Conservation (phyloP, 2,797 vertebrate species). For the Alfaro cultratus region DNA sequence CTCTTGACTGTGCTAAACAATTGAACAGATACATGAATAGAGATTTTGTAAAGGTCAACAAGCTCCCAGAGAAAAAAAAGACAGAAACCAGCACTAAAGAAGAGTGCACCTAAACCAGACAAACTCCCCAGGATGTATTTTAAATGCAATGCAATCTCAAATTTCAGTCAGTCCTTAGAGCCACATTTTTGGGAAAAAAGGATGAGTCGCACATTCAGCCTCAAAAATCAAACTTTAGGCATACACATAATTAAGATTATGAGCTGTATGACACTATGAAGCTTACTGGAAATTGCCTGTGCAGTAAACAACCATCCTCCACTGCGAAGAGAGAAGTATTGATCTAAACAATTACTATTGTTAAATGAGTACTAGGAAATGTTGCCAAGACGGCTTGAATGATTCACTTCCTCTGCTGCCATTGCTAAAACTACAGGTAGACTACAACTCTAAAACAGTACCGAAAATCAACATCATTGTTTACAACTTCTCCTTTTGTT, state of each 20-base stretch:
- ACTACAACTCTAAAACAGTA: too few species aligned
- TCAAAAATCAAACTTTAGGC: background rate
- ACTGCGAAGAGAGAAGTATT: too few species aligned
- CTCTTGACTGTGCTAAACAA: conserved; percentile 57
- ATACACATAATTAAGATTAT: background rate
- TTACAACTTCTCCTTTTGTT: too few species aligned
- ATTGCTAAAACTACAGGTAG: too few species aligned
- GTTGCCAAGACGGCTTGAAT: too few species aligned
- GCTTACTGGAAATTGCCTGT: too few species aligned
- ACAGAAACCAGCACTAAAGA: conserved; percentile 24
- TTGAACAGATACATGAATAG: conserved; percentile 51
- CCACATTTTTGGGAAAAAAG: conserved; percentile 24
- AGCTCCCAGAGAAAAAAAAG: conserved; percentile 36
- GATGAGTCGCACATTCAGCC: conserved; percentile 14
- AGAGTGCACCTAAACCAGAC: conserved; percentile 34
- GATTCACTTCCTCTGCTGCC: too few species aligned
- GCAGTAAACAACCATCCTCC: too few species aligned
- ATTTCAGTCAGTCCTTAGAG: conserved; percentile 27
- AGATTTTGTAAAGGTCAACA: conserved; percentile 44
- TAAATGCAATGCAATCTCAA: conserved; percentile 21
- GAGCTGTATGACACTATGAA: too few species aligned
- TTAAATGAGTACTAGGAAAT: too few species aligned
- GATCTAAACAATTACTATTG: too few species aligned
- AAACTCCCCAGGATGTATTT: conserved; percentile 25
- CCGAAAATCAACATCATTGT: too few species aligned